phyloP scores from a whole-genome alignment of 2,888 invertebrate genomes.

The Dexiosoma caninum region DNA sequence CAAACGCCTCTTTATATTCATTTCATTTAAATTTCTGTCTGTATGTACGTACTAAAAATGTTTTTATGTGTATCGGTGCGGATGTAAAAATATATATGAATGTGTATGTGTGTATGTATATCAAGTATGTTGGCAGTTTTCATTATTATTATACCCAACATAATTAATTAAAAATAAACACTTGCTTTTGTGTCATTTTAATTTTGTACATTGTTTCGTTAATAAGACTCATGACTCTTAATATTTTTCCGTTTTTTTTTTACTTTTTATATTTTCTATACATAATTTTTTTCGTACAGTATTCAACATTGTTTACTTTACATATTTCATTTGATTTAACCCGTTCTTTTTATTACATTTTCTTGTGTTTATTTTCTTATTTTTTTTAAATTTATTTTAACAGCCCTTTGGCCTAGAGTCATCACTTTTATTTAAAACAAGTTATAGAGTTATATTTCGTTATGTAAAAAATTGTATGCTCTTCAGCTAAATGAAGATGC shows the following conservation, averaged over 20 bases:
- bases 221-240: conserved; percentile 40
- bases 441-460: neutral
- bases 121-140: conserved; percentile 24
- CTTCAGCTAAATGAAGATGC: no score
- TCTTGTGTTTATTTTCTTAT: neutral
- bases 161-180: conserved; percentile 62
- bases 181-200: conserved; percentile 43
- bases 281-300: neutral
- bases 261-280: neutral
- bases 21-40: neutral
- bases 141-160: conserved; percentile 58
- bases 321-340: conserved; percentile 40
- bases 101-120: neutral
- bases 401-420: conserved; percentile 26
- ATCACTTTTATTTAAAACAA: neutral
- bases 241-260: no score
- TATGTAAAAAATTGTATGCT: no score
- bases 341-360: conserved; percentile 12
- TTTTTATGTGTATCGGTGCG: no score
- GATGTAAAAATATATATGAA: neutral
- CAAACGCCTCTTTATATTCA: conserved; percentile 17
- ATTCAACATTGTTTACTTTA: conserved; percentile 44
- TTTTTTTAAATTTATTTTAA: conserved; percentile 15
- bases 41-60: neutral
- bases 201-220: conserved; percentile 51